These are phyloP conservation scores for Bugulina stolonifera DNA, from an alignment of 2,888 invertebrate genomes.

Conservation along the genomic window DNA sequence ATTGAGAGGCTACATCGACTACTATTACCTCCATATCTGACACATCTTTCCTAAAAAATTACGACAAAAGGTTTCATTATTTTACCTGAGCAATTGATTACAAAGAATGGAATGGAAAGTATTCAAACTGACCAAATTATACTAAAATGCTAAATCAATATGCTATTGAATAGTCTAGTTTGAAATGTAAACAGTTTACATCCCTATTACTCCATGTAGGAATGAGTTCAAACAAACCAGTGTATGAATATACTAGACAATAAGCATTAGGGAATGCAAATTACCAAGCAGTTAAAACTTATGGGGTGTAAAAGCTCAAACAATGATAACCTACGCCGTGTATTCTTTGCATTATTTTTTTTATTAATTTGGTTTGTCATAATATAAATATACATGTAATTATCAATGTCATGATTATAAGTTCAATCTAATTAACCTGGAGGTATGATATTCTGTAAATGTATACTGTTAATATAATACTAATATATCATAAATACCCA, in stretches of 20 bases:
- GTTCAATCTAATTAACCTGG: too few relatives aligned
- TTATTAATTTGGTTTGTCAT: too few relatives aligned
- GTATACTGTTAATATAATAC: too few relatives aligned
- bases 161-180: not conserved
- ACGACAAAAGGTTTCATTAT: not conserved
- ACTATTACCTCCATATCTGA: not conserved
- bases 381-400: too few relatives aligned
- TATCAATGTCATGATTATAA: too few relatives aligned
- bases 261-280: too few relatives aligned
- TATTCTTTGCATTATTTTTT: too few relatives aligned
- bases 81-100: not conserved
- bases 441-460: too few relatives aligned
- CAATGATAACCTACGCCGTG: too few relatives aligned
- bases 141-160: not conserved
- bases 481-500: too few relatives aligned
- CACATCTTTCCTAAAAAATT: not conserved
- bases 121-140: not conserved
- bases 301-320: too few relatives aligned
- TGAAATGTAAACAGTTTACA: not conserved
- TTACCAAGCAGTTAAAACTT: too few relatives aligned
- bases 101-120: not conserved
- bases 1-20: not conserved
- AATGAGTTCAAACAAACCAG: not conserved
- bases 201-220: not conserved
- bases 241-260: not conserved